Evolutionary conservation across 2,888 invertebrate genomes (phyloP).

Genomic region (Hoplodrina blanda): DNA sequence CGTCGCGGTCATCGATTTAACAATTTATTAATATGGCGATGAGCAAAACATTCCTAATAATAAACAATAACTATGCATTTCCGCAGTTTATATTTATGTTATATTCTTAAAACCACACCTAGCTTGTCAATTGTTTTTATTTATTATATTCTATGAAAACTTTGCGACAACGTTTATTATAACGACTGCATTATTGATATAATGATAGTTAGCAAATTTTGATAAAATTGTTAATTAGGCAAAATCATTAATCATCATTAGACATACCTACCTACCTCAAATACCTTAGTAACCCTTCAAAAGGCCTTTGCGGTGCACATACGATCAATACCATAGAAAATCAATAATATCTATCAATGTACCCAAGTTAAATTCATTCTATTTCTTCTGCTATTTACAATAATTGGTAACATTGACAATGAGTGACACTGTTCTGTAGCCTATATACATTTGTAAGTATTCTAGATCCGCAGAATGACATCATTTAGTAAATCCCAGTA

Average conservation of each 20-base stretch:
- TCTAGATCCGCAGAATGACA: constrained; percentile 14
- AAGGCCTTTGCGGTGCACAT: no score
- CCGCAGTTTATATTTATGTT: neutral
- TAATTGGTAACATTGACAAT: neutral
- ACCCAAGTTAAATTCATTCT: no score
- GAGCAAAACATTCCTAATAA: neutral
- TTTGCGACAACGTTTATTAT: neutral
- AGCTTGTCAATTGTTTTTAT: neutral
- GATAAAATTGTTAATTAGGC: neutral
- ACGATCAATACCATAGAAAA: no score
- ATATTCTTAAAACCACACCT: neutral
- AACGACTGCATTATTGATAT: neutral
- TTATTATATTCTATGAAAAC: neutral
- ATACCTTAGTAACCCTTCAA: no score
- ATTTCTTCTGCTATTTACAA: neutral
- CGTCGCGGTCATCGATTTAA: neutral
- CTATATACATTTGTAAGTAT: neutral
- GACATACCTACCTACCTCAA: neutral
- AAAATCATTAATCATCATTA: neutral
- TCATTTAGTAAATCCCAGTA: constrained; percentile 29
- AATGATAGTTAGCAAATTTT: no score
- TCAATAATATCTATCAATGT: no score
- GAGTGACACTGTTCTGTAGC: neutral
- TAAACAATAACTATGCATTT: neutral
- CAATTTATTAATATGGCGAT: constrained; percentile 5